Base-by-base conservation (phyloP, 1,140 invertebrate genomes). In the Drosophila ficusphila region DNA sequence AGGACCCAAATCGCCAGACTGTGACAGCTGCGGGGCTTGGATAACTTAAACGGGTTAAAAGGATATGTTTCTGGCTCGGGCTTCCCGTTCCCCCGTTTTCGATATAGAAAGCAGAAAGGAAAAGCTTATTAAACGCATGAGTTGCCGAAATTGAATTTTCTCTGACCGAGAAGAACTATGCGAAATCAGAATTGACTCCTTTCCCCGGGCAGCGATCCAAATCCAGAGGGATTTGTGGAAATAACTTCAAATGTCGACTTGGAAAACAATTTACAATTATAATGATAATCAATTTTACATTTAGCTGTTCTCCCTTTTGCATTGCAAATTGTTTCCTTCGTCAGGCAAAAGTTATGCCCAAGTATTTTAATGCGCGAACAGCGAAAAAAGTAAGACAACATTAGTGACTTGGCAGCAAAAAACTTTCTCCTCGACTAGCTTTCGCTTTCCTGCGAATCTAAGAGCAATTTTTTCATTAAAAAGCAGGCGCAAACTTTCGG, bases 1-100 rank as follows among this genome's bases (percentile, higher is more conserved):
- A 86, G 73, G 76, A 60, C 72, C 70, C 46, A 85, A 86, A 86
- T 88, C 85, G 82, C 82, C 76, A 88, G 82, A 86, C 81, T 86
- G 81, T 86, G 82, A 88, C 81, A 86, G 81, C 81, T 85, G 79
- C 72, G 54, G 79, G 82, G 76, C 81, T 86, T 65, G 81, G 81
- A 86, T 86, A 86, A 88, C 81, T 81, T 88, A 86, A 86, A 88
- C 77, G 81, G 81, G 81, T 86, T 86, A 86, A 86, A 86, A 54
- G 82, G 82, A 86, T 88, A 86, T 39, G 68, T 74, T 72, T 46
- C 36, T 72, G 69, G 69, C 47, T 72, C 56, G 34, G 33, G n/a
- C 42, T 41, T 21, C 23, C 33, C 29, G n/a, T 16, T 25, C 39
- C 23, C 12, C n/a, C 36, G 9, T 18, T 61, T 29, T 9, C 62